Evolutionary conservation across 2,888 invertebrate genomes (phyloP), one percentile per base, ranked within the genome.

Genomic region (Lysandra bellargus): DNA sequence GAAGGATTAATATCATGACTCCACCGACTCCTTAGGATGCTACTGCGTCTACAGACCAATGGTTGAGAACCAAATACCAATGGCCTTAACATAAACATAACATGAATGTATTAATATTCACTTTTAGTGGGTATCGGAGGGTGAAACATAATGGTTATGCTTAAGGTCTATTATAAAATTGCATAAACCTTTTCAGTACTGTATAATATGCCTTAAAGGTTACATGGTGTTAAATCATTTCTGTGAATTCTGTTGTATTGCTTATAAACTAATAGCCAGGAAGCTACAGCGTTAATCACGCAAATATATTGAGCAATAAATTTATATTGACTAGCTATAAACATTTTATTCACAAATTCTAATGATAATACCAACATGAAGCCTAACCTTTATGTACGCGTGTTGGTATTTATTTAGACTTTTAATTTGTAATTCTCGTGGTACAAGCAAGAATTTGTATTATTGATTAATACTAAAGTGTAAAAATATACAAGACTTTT

Each of bases 151-250:
- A 44, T 9, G 9, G 44, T 44, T 9, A 53, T 53, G 14, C 53
- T 53, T 53, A 44, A 14, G 53, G 53, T 53, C 14, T 53, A 44
- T 44, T 53, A 53, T 12, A 53, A 53, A 53, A 17, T 14, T 44
- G 44, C 44, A 9, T 44, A 44, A 44, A 9, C 9, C 9, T 44
- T 44, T 44, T 14, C 53, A 53, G 14, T 53, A 53, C 12, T 53
- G 14, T 3, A 9, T 44, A 12, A 60, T n/a, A 60, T 23, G 60
- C 6, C 7, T n/a, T 14, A 14, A 14, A 53, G 23, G 7, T 61
- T 61, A 61, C 61, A 61, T 61, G n/a, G 23, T 61, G 61, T 61
- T 61, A n/a, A 61, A 23, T 61, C n/a, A 61, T 61, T 61, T 33
- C 23, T 64, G 64, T 64, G 30, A 64, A 12, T 64, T 64, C 9